These are phyloP conservation scores for Hydrolagus colliei DNA, from an alignment of 2,797 vertebrate species.

Conservation along the genomic window DNA sequence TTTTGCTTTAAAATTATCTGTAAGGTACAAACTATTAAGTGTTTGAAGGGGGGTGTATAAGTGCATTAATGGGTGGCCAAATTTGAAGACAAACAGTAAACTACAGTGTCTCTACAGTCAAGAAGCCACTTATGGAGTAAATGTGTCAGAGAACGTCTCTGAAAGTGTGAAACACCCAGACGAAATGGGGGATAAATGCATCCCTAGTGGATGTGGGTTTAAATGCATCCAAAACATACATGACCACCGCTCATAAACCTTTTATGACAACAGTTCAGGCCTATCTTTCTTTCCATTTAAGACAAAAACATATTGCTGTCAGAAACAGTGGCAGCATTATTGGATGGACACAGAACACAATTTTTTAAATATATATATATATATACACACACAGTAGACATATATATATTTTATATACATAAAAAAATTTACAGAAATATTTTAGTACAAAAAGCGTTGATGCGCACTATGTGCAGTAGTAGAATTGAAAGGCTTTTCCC, in stretches of 20 bases:
- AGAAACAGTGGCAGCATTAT: constrained; percentile 5
- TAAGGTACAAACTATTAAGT: not conserved
- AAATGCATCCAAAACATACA: no score
- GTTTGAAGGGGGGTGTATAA: not conserved
- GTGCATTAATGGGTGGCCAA: not conserved
- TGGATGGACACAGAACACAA: not conserved
- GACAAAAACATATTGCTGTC: not conserved
- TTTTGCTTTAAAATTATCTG: not conserved
- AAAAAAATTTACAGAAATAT: not conserved
- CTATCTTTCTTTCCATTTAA: no score
- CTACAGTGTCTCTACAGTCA: not conserved
- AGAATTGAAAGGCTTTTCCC: no score
- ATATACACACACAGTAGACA: no score
- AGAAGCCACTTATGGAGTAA: not conserved
- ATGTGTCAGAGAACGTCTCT: not conserved
- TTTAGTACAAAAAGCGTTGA: not conserved
- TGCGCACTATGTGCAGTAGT: not conserved
- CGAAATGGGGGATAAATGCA: not conserved
- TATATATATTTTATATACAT: no score
- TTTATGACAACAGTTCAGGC: not conserved
- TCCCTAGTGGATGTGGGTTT: not conserved
- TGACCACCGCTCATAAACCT: no score
- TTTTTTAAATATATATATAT: not conserved
- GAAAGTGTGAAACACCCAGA: no score
- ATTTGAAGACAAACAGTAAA: no score